Evolutionary conservation across 1,140 invertebrate genomes (phyloP).

Genomic region (Halyomorpha halys): DNA sequence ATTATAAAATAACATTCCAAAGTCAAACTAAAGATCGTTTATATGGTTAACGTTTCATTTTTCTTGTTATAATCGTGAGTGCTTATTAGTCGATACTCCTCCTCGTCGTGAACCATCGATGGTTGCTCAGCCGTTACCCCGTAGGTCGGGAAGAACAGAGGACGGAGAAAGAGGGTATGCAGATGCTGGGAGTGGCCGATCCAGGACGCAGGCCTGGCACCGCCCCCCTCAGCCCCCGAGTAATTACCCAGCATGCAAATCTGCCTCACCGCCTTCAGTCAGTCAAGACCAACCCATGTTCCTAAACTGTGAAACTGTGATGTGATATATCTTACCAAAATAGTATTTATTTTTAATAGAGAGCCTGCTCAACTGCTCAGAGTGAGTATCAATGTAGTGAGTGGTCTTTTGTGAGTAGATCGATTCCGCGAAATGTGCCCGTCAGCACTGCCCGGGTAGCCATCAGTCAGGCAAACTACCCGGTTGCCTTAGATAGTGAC

Average conservation of each 20-base stretch:
- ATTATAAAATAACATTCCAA: no score
- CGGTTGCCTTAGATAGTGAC: no score
- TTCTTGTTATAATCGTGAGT: background rate
- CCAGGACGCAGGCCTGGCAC: slow-evolving; percentile 2
- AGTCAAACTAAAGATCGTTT: no score
- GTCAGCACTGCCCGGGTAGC: no score
- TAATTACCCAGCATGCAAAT: slow-evolving; percentile 18
- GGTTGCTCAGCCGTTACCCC: background rate
- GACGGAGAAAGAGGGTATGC: background rate
- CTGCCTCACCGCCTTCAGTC: background rate
- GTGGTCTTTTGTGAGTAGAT: no score
- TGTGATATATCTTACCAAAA: slow-evolving; percentile 5
- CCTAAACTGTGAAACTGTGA: slow-evolving; percentile 14
- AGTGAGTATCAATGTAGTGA: no score
- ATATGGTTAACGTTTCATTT: no score
- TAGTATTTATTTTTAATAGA: no score
- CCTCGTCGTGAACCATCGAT: background rate
- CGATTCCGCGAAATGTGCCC: no score
- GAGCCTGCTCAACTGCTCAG: no score
- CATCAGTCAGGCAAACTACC: no score
- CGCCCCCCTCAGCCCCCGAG: background rate
- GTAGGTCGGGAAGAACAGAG: background rate
- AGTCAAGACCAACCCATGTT: slow-evolving; percentile 10
- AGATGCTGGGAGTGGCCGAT: slow-evolving; percentile 11
- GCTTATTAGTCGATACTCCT: background rate